Conservation (phyloP, 2,888 invertebrate genomes). For the Tetranychus truncatus region DNA sequence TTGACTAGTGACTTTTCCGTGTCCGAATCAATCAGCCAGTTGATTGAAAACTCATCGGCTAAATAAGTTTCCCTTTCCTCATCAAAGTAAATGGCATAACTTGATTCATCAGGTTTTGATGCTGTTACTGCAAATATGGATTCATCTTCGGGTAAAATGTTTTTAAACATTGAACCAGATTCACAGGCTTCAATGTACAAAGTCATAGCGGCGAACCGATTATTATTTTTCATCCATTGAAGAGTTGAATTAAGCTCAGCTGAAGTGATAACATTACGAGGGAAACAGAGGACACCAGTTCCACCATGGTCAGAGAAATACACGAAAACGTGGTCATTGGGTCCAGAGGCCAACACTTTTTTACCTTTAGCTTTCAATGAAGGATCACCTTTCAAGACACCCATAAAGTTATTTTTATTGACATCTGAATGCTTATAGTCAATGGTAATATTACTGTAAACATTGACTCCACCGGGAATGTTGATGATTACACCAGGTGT, state of each 20-base stretch:
- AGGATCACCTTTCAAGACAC: constrained; percentile 39
- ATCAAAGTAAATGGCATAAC: constrained; percentile 1
- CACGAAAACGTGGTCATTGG: constrained; percentile 42
- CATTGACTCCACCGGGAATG: constrained; percentile 39
- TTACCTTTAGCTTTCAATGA: constrained; percentile 26
- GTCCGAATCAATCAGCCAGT: constrained; percentile 40
- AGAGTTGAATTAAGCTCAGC: constrained; percentile 33
- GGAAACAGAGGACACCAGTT: constrained; percentile 41
- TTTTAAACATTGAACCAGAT: constrained; percentile 44
- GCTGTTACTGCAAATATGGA: constrained; percentile 44
- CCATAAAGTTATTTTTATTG: constrained; percentile 40
- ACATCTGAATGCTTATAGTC: constrained; percentile 41
- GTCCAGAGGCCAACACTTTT: constrained; percentile 32
- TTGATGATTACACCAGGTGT: constrained; percentile 41
- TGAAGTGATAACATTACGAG: constrained; percentile 33
- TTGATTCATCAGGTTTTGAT: constrained; percentile 39
- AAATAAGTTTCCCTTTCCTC: constrained; percentile 34
- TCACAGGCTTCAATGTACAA: constrained; percentile 46
- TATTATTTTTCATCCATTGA: constrained; percentile 35
- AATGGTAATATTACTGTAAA: constrained; percentile 40
- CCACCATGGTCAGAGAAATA: constrained; percentile 46
- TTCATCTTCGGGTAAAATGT: constrained; percentile 37
- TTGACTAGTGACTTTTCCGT: constrained; percentile 33
- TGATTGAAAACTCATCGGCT: constrained; percentile 43
- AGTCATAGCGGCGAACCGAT: constrained; percentile 38